Percentiles rank a stretch among this genome's conserved stretches.
Conservation (phyloP, 2,888 invertebrate species). For the Dryococelus australis region DNA sequence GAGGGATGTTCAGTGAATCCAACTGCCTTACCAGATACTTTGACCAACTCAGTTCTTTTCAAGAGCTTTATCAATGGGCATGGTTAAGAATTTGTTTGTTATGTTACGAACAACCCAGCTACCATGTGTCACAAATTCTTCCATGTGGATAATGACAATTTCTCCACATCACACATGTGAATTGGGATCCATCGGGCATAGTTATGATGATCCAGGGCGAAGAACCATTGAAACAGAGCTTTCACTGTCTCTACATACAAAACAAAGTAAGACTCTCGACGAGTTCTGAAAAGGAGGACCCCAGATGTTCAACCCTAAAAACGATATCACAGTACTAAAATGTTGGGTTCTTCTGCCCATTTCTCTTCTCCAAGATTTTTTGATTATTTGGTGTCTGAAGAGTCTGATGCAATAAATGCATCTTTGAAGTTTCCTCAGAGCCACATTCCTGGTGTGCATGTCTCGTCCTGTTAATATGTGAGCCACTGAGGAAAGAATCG, state of each 20-base stretch:
- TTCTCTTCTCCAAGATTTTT: background rate
- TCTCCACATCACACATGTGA: slow-evolving; percentile 4
- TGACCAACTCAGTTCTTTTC: slow-evolving; percentile 24
- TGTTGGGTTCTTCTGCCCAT: background rate
- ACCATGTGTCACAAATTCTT: background rate
- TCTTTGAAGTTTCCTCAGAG: background rate
- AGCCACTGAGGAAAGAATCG: background rate
- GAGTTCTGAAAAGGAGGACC: background rate
- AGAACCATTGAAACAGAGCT: background rate
- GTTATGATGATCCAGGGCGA: background rate
- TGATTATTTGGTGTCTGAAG: background rate
- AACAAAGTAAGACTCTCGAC: background rate
- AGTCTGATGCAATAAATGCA: background rate
- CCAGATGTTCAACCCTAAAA: background rate
- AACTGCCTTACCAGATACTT: slow-evolving; percentile 26
- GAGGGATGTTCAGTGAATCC: slow-evolving; percentile 21
- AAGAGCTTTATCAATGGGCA: slow-evolving; percentile 30
- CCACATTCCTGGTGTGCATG: background rate
- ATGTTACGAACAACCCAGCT: slow-evolving; percentile 7
- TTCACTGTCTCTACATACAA: background rate
- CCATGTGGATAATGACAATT: slow-evolving; percentile 7
- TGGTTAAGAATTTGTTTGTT: slow-evolving; percentile 21
- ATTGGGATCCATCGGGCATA: background rate
- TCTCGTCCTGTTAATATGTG: slow-evolving; percentile 17
- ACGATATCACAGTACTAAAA: background rate